These are phyloP conservation scores for Branchellion lobata DNA, from an alignment of 2,888 invertebrate genomes.

Conservation along the genomic window DNA sequence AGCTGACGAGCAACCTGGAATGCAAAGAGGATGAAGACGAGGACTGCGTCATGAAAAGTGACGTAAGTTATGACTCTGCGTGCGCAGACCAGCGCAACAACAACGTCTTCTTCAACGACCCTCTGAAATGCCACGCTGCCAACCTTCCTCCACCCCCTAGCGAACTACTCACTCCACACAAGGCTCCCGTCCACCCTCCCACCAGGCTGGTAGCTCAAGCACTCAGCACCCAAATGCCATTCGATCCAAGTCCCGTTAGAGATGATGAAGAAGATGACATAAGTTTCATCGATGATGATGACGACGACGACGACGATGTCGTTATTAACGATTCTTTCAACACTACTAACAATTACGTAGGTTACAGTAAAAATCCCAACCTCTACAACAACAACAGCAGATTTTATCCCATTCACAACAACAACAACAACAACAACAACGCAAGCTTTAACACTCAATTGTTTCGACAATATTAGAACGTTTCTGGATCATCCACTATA, in stretches of 20 bases:
- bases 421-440: slow-evolving; percentile 4
- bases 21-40: slow-evolving; percentile 27
- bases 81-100: not conserved
- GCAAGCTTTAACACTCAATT: not conserved
- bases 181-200: not conserved
- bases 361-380: slow-evolving; percentile 4
- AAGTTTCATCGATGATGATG: slow-evolving; percentile 14
- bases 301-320: slow-evolving; percentile 29
- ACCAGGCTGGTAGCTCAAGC: not conserved
- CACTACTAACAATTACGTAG: not conserved
- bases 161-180: not conserved
- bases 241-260: slow-evolving; percentile 6
- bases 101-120: not conserved
- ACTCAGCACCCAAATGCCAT: slow-evolving; percentile 4
- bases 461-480: too few relatives aligned
- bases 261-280: slow-evolving; percentile 5
- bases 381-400: slow-evolving; percentile 25
- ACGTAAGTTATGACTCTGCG: not conserved
- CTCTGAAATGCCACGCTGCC: not conserved
- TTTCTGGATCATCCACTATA: too few relatives aligned
- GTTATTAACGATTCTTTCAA: not conserved
- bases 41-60: slow-evolving; percentile 14
- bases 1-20: slow-evolving; percentile 11
- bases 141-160: not conserved
- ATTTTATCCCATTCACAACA: slow-evolving; percentile 15